These are phyloP conservation scores for Gambelia wislizenii DNA, from an alignment of 2,797 vertebrate species.

Conservation along the genomic window DNA sequence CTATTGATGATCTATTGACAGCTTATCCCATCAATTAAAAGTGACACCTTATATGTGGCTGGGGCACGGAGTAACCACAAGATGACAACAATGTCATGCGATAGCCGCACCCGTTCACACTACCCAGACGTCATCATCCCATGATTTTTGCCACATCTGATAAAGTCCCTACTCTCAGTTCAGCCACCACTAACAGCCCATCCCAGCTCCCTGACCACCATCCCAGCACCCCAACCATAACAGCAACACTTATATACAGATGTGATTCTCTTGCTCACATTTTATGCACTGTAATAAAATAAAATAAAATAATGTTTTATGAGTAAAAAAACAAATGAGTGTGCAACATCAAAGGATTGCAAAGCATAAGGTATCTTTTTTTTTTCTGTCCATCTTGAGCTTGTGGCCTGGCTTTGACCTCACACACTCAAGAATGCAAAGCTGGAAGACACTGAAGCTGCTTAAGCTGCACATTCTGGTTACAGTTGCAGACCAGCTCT, in stretches of 20 bases:
- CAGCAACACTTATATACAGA: background rate
- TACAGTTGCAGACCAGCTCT: background rate
- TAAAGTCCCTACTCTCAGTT: background rate
- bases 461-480: no score
- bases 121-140: no score
- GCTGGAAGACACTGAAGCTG: background rate
- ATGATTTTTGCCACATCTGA: no score
- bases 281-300: background rate
- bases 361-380: background rate
- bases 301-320: background rate
- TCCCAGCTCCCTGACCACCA: background rate
- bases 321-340: background rate
- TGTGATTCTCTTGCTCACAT: background rate
- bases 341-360: background rate
- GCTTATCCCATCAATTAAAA: no score
- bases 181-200: background rate
- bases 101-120: no score
- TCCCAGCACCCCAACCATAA: no score
- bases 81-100: no score
- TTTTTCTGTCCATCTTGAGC: background rate
- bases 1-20: no score
- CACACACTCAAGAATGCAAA: background rate
- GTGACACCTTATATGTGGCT: no score
- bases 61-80: no score
- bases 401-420: background rate